These are phyloP conservation scores for Acrobasis repandana DNA, from an alignment of 2,888 invertebrate species.

Conservation along the genomic window DNA sequence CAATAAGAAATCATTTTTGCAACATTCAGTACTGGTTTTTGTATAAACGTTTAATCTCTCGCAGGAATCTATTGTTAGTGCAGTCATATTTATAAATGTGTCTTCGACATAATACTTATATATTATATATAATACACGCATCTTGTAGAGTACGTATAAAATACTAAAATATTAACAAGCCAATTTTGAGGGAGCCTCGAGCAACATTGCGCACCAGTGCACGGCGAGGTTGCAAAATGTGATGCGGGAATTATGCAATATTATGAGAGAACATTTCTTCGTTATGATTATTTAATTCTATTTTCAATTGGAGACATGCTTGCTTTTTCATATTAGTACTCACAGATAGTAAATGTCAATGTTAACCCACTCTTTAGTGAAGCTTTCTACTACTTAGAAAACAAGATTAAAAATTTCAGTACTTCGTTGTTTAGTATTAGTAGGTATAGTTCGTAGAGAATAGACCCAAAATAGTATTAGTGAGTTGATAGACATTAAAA, in stretches of 20 bases:
- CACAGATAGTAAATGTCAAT: not conserved
- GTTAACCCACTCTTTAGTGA: too few relatives aligned
- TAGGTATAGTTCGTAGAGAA: too few relatives aligned
- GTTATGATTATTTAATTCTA: slow-evolving; percentile 1
- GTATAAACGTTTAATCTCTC: too few relatives aligned
- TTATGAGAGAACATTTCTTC: slow-evolving; percentile 1
- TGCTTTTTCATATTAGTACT: not conserved
- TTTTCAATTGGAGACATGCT: not conserved
- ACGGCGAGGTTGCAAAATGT: slow-evolving; percentile 10
- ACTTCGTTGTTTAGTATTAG: too few relatives aligned
- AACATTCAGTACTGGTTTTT: too few relatives aligned
- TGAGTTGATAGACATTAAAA: too few relatives aligned
- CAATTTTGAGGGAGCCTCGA: slow-evolving; percentile 4
- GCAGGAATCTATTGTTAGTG: not conserved
- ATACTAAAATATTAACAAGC: slow-evolving; percentile 13
- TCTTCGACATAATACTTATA: not conserved
- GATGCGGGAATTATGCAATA: slow-evolving; percentile 13
- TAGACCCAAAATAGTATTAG: too few relatives aligned
- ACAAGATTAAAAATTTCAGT: too few relatives aligned
- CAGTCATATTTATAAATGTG: not conserved
- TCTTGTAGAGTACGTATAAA: not conserved
- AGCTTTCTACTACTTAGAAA: too few relatives aligned
- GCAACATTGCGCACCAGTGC: slow-evolving; percentile 6
- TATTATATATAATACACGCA: not conserved
- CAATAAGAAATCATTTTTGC: too few relatives aligned